phyloP scores from a whole-genome alignment of 2,113 vertebrate species.

The Archocentrus centrarchus region DNA sequence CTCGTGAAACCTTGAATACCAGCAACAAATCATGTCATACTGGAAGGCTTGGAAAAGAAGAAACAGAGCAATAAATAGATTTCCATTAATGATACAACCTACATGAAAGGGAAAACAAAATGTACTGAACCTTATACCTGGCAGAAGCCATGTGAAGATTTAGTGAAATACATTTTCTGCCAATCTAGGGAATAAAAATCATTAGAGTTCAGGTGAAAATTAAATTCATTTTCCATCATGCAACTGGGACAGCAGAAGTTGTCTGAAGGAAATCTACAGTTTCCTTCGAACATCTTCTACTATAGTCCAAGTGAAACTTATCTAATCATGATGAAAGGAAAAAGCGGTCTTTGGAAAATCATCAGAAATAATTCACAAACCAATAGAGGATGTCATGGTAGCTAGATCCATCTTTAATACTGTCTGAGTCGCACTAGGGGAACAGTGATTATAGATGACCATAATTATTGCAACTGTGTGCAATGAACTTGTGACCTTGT shows the following conservation, averaged over 20 bases:
- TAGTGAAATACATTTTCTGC: not conserved
- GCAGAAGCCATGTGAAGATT: not conserved
- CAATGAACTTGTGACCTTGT: not conserved
- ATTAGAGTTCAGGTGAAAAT: not conserved
- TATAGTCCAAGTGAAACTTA: not conserved
- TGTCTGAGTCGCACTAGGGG: not conserved
- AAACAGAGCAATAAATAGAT: slow-evolving; percentile 15
- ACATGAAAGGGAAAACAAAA: too few relatives aligned
- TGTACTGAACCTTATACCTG: too few relatives aligned
- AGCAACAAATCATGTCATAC: slow-evolving; percentile 35
- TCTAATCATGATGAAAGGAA: not conserved
- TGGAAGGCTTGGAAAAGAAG: slow-evolving; percentile 17
- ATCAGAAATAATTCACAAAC: slow-evolving; percentile 1
- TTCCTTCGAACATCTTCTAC: not conserved
- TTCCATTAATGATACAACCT: not conserved
- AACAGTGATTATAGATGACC: not conserved
- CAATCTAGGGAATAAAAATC: not conserved
- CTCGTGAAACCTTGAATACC: slow-evolving; percentile 47
- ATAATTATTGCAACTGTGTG: not conserved
- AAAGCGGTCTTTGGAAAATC: not conserved
- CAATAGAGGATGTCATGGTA: not conserved
- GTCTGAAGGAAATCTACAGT: not conserved
- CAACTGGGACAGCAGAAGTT: not conserved
- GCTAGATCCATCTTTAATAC: not conserved
- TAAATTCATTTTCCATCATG: slow-evolving; percentile 1